These are phyloP conservation scores for Phymanthus crucifer DNA, from an alignment of 92 coral and sea anemone species.

Conservation along the genomic window DNA sequence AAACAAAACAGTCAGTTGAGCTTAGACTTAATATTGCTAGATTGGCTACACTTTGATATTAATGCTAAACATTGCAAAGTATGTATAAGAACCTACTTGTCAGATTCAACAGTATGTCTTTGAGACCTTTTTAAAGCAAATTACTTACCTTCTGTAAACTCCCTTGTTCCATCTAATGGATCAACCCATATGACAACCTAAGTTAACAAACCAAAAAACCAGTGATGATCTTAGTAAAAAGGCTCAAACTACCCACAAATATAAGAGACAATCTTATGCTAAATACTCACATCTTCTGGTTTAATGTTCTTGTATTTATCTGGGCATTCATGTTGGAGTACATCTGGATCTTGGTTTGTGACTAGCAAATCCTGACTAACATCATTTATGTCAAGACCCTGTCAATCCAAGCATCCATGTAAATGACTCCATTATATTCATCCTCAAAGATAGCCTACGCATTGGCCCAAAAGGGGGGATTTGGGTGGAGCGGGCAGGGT, in stretches of 20 bases:
- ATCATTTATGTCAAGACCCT: conserved; percentile 67
- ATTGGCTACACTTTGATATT: too few relatives aligned
- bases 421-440: not conserved
- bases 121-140: not conserved
- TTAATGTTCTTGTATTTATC: conserved; percentile 60
- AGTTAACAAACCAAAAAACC: not conserved
- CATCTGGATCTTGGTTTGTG: conserved; percentile 59
- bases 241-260: too few relatives aligned
- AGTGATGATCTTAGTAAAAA: not conserved
- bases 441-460: not conserved
- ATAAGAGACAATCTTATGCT: too few relatives aligned
- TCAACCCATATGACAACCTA: conserved; percentile 98
- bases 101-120: too few relatives aligned
- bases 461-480: too few relatives aligned
- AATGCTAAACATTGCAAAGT: too few relatives aligned
- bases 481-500: too few relatives aligned
- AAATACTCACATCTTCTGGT: conserved; percentile 72
- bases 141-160: conserved; percentile 87
- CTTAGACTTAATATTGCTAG: not conserved
- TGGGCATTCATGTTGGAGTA: conserved; percentile 77
- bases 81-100: too few relatives aligned
- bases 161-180: conserved; percentile 96
- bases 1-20: not conserved
- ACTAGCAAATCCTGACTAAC: conserved; percentile 65
- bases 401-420: not conserved